These are phyloP conservation scores for Megaceryle alcyon DNA, from an alignment of 2,797 vertebrate species.

Conservation along the genomic window DNA sequence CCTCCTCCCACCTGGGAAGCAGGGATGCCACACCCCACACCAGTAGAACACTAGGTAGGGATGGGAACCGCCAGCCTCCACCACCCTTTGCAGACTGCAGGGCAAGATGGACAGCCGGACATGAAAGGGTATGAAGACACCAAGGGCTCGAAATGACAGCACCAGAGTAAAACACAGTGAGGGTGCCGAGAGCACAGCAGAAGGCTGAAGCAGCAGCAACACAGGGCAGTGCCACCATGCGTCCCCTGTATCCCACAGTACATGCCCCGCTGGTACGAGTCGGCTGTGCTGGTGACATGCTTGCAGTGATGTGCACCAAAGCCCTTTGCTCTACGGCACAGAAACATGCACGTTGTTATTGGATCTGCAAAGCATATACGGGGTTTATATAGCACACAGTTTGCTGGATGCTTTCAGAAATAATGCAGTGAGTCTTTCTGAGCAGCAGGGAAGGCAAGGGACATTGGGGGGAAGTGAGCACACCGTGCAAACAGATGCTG, in stretches of 20 bases:
- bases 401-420: background rate
- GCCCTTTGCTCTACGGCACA: rapidly evolving
- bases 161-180: rapidly evolving
- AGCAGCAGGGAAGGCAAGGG: background rate
- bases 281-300: rapidly evolving
- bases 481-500: background rate
- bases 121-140: rapidly evolving
- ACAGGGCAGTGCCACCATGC: background rate
- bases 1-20: background rate
- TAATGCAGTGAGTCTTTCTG: background rate
- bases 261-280: rapidly evolving
- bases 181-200: rapidly evolving
- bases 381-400: background rate
- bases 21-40: background rate
- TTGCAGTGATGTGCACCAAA: background rate
- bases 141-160: background rate
- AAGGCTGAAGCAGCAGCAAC: background rate
- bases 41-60: background rate
- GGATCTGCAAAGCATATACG: rapidly evolving
- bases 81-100: rapidly evolving
- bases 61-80: background rate
- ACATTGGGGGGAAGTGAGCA: rapidly evolving
- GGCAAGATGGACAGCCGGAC: rapidly evolving
- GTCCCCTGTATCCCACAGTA: rapidly evolving
- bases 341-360: rapidly evolving